A percentile compares a stretch with the other conserved stretches of the same genome.
Evolutionary conservation across 2,113 vertebrate genomes (phyloP).

Genomic region (Brachyhypopomus gauderio): DNA sequence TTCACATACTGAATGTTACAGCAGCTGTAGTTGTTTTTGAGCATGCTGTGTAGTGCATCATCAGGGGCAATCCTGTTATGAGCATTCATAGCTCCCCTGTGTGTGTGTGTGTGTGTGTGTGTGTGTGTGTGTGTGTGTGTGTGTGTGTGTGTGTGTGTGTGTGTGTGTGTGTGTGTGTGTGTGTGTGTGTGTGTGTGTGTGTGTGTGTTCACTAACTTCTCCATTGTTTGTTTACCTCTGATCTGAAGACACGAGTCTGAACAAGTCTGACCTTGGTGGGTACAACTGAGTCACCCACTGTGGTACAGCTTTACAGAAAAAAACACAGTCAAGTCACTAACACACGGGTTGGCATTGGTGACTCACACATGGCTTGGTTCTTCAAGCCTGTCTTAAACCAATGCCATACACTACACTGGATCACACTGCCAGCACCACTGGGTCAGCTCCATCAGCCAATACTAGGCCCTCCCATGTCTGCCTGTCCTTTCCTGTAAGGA

Average conservation of each 20-base stretch:
- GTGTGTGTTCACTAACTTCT: conserved; percentile 23
- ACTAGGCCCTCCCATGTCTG: neutral
- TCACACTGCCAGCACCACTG: neutral
- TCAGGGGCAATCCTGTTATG: conserved; percentile 43
- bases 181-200: conserved; percentile 35
- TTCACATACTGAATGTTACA: conserved; percentile 26
- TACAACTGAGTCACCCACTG: conserved; percentile 60
- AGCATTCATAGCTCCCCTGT: conserved; percentile 35
- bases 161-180: conserved; percentile 33
- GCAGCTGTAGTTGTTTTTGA: conserved; percentile 47
- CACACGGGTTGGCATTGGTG: conserved; percentile 59
- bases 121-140: conserved; percentile 37
- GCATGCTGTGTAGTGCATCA: conserved; percentile 22
- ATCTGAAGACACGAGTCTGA: conserved; percentile 55
- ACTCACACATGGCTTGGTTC: conserved; percentile 41
- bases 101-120: conserved; percentile 38
- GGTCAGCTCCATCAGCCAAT: neutral
- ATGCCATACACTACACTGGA: neutral
- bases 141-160: conserved; percentile 28
- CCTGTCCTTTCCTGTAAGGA: neutral
- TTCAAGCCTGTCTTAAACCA: conserved; percentile 1
- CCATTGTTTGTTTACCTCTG: conserved; percentile 49
- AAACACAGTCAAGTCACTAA: conserved; percentile 38
- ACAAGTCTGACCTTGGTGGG: conserved; percentile 57
- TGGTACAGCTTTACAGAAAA: conserved; percentile 29